A percentile compares a stretch with the other conserved stretches of the same genome.
Evolutionary conservation across 2,113 vertebrate genomes (phyloP).

Genomic region (Salminus brasiliensis): DNA sequence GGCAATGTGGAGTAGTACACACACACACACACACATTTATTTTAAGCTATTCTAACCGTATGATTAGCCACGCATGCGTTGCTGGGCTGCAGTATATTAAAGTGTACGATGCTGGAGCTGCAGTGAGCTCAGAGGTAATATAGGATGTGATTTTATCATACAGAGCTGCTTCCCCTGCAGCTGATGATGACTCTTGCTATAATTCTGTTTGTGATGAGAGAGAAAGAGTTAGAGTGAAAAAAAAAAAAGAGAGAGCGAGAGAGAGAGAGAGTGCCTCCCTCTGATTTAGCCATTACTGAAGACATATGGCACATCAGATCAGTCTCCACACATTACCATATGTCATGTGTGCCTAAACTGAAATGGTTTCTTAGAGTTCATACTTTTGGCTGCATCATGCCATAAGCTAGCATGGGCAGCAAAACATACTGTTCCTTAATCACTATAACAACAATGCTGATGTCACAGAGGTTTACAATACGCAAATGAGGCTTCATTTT

Average conservation of each 20-base stretch:
- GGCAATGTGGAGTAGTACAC: too few species aligned
- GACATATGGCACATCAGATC: slow-evolving; percentile 53
- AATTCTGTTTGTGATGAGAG: slow-evolving; percentile 41
- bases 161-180: slow-evolving; percentile 22
- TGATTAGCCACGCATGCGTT: neutral
- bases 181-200: slow-evolving; percentile 33
- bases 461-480: neutral
- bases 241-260: slow-evolving; percentile 10
- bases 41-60: neutral
- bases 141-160: slow-evolving; percentile 26
- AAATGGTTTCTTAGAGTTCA: slow-evolving; percentile 25
- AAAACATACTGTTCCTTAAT: neutral
- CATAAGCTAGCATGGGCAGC: neutral
- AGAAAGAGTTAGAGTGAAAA: neutral
- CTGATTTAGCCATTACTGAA: slow-evolving; percentile 47
- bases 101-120: neutral
- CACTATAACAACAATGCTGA: neutral
- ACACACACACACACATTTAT: neutral
- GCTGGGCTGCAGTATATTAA: slow-evolving; percentile 1
- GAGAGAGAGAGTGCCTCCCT: slow-evolving; percentile 31
- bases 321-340: slow-evolving; percentile 44
- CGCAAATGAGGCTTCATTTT: neutral
- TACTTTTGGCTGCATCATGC: slow-evolving; percentile 27
- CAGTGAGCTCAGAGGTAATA: slow-evolving; percentile 27
- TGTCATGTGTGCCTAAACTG: slow-evolving; percentile 42